Evolutionary conservation across 2,113 vertebrate genomes (phyloP).

Genomic region (Nibea albiflora): DNA sequence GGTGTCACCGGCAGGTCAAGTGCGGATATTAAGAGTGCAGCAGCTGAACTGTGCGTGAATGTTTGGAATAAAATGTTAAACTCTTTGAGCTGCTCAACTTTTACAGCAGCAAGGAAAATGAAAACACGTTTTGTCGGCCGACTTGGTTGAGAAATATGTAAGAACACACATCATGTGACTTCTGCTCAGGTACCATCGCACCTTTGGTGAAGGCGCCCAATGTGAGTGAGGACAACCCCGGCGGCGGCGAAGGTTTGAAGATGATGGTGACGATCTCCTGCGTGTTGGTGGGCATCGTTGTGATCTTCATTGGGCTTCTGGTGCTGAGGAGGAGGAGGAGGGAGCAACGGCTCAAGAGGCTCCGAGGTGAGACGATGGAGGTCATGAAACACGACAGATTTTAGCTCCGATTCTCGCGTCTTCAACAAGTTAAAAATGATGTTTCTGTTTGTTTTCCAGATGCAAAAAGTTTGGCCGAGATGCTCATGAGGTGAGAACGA

Average conservation of each 20-base stretch:
- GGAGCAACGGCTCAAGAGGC: constrained; percentile 95
- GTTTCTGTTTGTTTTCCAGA: constrained; percentile 85
- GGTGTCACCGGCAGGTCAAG: constrained; percentile 29
- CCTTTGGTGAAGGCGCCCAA: constrained; percentile 96
- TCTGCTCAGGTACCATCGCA: constrained; percentile 92
- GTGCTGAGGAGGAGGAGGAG: constrained; percentile 92
- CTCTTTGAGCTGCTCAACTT: background rate
- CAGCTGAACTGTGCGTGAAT: background rate
- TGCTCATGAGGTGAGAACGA: constrained; percentile 96
- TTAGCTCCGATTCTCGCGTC: background rate
- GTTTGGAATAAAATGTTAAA: background rate
- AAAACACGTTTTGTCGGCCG: background rate
- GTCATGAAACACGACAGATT: background rate
- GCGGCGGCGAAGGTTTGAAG: constrained; percentile 92
- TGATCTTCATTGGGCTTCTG: constrained; percentile 92
- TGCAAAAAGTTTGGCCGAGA: constrained; percentile 99
- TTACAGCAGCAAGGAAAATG: background rate
- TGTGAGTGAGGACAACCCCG: constrained; percentile 88
- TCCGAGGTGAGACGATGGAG: constrained; percentile 87
- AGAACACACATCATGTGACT: constrained; percentile 3
- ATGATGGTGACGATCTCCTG: constrained; percentile 99
- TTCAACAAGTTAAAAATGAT: background rate
- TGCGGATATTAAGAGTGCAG: constrained; percentile 4
- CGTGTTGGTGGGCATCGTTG: constrained; percentile 91
- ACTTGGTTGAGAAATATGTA: background rate